phyloP scores from a whole-genome alignment of 1,140 invertebrate species.

The Drosophila virilis region DNA sequence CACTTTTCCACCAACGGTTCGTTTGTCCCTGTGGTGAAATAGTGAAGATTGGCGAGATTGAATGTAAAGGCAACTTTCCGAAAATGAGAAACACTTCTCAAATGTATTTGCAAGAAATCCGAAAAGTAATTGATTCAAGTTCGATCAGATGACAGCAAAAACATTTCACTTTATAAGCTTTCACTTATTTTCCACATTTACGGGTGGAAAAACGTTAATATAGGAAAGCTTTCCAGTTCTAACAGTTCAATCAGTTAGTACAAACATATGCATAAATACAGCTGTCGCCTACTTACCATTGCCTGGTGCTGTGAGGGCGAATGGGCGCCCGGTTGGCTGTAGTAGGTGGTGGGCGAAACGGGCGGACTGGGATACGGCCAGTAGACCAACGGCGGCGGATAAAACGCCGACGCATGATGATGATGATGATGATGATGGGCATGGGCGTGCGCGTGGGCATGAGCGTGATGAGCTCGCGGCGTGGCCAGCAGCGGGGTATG shows the following conservation, averaged over 20 bases:
- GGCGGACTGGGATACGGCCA: conserved; percentile 97
- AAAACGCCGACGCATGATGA: conserved; percentile 81
- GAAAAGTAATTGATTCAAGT: too few relatives aligned
- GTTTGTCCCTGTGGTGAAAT: too few relatives aligned
- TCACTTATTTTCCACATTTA: too few relatives aligned
- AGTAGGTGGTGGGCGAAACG: conserved; percentile 94
- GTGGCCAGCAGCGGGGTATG: conserved; percentile 80
- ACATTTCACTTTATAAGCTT: too few relatives aligned
- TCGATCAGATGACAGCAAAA: too few relatives aligned
- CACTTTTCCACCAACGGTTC: too few relatives aligned
- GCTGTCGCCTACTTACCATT: conserved; percentile 82
- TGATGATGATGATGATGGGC: conserved; percentile 58
- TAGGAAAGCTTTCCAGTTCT: too few relatives aligned
- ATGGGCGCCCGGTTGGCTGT: conserved; percentile 87
- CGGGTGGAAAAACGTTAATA: too few relatives aligned
- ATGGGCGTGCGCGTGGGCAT: conserved; percentile 53
- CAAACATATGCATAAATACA: neutral
- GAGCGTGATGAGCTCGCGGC: conserved; percentile 85
- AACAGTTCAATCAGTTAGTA: neutral
- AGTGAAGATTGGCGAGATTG: too few relatives aligned
- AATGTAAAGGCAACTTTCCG: too few relatives aligned
- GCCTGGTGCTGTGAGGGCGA: conserved; percentile 85
- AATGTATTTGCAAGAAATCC: too few relatives aligned
- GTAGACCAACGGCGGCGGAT: conserved; percentile 89
- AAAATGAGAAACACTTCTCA: too few relatives aligned